These are phyloP conservation scores for Kryptolebias marmoratus DNA, from an alignment of 2,113 vertebrate species.

Conservation along the genomic window DNA sequence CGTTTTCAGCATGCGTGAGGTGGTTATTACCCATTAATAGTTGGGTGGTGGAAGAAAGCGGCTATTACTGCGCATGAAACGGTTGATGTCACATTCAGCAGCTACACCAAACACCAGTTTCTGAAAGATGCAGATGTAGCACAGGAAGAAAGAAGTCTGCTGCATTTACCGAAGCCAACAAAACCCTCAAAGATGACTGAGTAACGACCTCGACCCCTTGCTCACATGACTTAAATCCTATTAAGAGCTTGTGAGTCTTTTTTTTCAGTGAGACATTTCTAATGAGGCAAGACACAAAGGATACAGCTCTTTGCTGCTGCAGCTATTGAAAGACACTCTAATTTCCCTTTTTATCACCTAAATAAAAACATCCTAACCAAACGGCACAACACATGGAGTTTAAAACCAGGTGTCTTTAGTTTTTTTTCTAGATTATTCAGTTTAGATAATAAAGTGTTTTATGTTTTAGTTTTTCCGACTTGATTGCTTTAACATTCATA, in stretches of 20 bases:
- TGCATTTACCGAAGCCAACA: not conserved
- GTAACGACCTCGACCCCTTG: not conserved
- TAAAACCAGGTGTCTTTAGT: no score
- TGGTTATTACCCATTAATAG: no score
- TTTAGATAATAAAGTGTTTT: no score
- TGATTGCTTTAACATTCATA: no score
- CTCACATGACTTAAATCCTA: slow-evolving; percentile 13
- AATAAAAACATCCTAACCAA: no score
- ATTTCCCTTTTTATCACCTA: no score
- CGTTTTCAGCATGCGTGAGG: not conserved
- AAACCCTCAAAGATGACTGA: not conserved
- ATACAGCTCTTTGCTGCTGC: not conserved
- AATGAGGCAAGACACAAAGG: not conserved
- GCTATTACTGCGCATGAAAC: not conserved
- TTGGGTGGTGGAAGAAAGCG: not conserved
- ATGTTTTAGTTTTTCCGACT: no score
- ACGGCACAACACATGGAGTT: no score
- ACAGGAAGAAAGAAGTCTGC: not conserved
- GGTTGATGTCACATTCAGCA: not conserved
- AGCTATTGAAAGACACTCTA: not conserved
- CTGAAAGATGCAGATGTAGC: not conserved
- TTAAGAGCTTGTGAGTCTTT: not conserved
- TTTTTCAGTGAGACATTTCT: not conserved
- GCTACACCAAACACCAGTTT: not conserved
- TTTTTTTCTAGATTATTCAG: no score